These are phyloP conservation scores for Herpetotheres cachinnans DNA, from an alignment of 2,113 vertebrate species.

Conservation along the genomic window DNA sequence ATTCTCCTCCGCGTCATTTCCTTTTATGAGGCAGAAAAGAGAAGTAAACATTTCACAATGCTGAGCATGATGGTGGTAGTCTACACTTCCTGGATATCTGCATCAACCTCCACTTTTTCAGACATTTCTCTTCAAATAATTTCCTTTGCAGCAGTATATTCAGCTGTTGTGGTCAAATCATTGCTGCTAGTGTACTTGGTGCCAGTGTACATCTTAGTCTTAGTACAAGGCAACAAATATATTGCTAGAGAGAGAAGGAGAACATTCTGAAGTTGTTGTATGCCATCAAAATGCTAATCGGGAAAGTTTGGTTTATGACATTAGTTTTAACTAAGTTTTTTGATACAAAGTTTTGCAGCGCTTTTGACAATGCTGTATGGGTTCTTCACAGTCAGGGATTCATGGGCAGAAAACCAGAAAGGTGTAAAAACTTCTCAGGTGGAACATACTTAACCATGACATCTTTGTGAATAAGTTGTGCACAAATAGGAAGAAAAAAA, in stretches of 20 bases:
- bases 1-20: background rate
- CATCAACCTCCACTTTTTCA: background rate
- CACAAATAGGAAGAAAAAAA: background rate
- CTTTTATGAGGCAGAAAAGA: background rate
- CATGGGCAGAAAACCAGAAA: background rate
- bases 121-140: background rate
- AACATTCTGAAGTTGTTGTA: background rate
- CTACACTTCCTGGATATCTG: background rate
- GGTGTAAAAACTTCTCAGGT: background rate
- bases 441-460: background rate
- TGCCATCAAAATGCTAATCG: background rate
- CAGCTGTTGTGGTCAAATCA: background rate
- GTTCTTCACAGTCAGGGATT: background rate
- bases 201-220: background rate
- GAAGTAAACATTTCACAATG: background rate
- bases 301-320: background rate
- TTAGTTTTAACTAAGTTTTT: background rate
- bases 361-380: background rate
- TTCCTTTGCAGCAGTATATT: background rate
- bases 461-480: background rate
- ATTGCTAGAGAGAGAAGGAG: background rate
- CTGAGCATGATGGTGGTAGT: background rate
- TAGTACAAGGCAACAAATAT: background rate
- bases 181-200: background rate
- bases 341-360: background rate